Conservation (phyloP, 2,113 vertebrate species). For the Callospermophilus lateralis region DNA sequence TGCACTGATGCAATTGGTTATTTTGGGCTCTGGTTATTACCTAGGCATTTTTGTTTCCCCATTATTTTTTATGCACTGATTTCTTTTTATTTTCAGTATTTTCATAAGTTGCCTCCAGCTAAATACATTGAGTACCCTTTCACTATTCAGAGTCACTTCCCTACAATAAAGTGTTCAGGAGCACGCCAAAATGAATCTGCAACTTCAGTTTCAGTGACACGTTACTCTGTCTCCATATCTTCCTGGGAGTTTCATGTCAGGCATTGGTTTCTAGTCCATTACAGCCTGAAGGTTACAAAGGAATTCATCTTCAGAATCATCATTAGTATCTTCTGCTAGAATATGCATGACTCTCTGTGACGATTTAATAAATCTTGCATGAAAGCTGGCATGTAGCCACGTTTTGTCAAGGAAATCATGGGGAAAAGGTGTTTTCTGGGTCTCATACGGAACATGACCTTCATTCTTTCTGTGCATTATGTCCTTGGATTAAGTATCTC, state of each 20-base stretch:
- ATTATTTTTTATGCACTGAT: conserved; percentile 49
- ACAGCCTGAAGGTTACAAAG: conserved; percentile 66
- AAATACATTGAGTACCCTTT: conserved; percentile 59
- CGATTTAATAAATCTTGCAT: conserved; percentile 79
- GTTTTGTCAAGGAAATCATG: conserved; percentile 58
- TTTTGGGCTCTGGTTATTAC: background rate
- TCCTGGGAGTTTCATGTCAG: conserved; percentile 53
- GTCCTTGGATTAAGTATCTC: background rate
- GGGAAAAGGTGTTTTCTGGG: background rate
- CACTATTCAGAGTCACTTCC: conserved; percentile 48
- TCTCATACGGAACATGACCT: conserved; percentile 23
- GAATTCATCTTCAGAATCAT: conserved; percentile 58
- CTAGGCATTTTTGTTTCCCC: background rate
- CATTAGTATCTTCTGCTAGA: conserved; percentile 75
- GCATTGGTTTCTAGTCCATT: conserved; percentile 58
- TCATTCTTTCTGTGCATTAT: background rate
- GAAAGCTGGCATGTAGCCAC: conserved; percentile 35
- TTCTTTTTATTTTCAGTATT: conserved; percentile 45
- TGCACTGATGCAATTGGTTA: background rate
- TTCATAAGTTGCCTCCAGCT: conserved; percentile 63
- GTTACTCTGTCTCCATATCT: conserved; percentile 69
- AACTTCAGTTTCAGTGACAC: conserved; percentile 62
- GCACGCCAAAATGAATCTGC: conserved; percentile 40
- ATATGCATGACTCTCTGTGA: conserved; percentile 67
- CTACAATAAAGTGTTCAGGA: conserved; percentile 33